Evolutionary conservation across 2,888 invertebrate genomes (phyloP).

Genomic region (Epirrhoe tristata): DNA sequence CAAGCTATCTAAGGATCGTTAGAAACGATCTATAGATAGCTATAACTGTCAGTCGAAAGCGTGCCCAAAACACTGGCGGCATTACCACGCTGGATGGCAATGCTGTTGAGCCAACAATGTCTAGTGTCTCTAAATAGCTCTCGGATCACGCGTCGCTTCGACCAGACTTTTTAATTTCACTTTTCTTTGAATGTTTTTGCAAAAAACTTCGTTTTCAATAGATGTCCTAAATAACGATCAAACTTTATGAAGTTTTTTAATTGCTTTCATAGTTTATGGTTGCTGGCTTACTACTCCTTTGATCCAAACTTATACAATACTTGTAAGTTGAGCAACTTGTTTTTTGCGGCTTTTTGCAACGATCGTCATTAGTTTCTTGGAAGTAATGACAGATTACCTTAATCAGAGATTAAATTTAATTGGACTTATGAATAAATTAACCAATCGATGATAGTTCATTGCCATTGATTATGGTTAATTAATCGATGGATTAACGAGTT

Average conservation of each 20-base stretch:
- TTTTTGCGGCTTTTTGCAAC: conserved; percentile 32
- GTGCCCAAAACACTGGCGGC: no score
- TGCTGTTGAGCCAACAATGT: no score
- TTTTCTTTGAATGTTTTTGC: no score
- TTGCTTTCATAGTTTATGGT: neutral
- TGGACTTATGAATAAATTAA: conserved; percentile 16
- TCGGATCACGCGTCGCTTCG: no score
- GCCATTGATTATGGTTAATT: conserved; percentile 2
- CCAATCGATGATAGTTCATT: conserved; percentile 17
- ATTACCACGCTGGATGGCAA: no score
- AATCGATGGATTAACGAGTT: neutral
- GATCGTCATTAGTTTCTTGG: conserved; percentile 23
- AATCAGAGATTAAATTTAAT: conserved; percentile 21
- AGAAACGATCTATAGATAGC: no score
- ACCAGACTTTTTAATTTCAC: no score
- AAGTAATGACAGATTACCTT: conserved; percentile 23
- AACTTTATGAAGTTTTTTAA: neutral
- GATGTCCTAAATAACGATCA: neutral
- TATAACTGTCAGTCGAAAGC: no score
- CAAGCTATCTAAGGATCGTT: no score
- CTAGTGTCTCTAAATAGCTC: no score
- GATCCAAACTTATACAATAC: conserved; percentile 33
- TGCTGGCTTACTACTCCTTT: conserved; percentile 12
- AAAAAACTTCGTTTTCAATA: no score
- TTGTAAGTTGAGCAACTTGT: conserved; percentile 26